Evolutionary conservation across 2,888 invertebrate genomes (phyloP), one percentile per base, ranked within the genome.

Genomic region (Andrena fulva): DNA sequence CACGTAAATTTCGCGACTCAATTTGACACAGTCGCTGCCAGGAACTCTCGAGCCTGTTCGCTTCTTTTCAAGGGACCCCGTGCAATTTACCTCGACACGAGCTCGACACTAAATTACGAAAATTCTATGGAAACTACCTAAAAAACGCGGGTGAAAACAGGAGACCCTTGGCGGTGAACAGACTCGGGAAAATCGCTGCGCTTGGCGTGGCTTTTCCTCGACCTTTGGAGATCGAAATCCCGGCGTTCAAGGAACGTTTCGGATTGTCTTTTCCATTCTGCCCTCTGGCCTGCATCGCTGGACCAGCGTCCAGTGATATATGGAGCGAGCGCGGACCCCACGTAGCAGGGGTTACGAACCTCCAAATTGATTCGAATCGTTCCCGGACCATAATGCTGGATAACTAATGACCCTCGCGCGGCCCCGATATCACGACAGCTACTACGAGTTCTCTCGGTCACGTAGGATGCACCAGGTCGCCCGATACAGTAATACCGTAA

Each of bases 321-420:
- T 89, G 87, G 82, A 87, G 67, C 80, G 62, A 62, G 71, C 80
- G 59, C 48, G 72, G 82, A 77, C 84, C 67, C 80, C 85, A 81
- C 75, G 70, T 75, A 77, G 68, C 74, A 62, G 70, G 80, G 87
- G 78, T 81, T 81, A 84, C 87, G 86, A 88, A 86, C 84, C 81
- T 85, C 82, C 83, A 85, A 89, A 89, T 89, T 88, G 89, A 89
- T 89, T 90, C 86, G 85, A 88, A 89, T 88, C 85, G 86, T 89
- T 85, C 77, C 80, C 52, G 62, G 84, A 29, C 82, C 76, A 87
- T 90, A 88, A 89, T 86, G 80, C 87, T 67, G 82, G 87, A 85
- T 90, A 89, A 90, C 84, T 90, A 89, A 90, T 90, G 89, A 87
- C 85, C 50, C 76, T 74, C 78, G 31, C 74, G 84, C 77, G 80